A percentile compares a stretch with the other conserved stretches of the same genome.
These are phyloP conservation scores for Lagria hirta DNA, from an alignment of 2,888 invertebrate species.

Conservation along the genomic window DNA sequence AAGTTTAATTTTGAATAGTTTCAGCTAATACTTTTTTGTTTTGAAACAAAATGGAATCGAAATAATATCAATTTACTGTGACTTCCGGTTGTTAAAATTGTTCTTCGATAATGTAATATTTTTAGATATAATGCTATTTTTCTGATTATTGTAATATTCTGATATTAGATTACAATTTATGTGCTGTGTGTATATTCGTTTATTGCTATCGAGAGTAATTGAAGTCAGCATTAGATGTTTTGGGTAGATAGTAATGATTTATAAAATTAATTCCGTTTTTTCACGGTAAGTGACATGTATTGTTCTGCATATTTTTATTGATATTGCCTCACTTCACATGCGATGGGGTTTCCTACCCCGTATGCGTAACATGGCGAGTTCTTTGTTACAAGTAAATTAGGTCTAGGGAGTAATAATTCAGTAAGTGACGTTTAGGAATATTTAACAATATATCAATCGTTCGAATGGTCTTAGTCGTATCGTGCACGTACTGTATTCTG, in stretches of 20 bases:
- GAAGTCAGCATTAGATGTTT: constrained; percentile 9
- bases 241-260: constrained; percentile 10
- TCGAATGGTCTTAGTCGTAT: constrained; percentile 18
- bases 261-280: constrained; percentile 15
- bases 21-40: no score
- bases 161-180: no score
- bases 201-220: constrained; percentile 6
- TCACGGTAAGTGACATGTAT: constrained; percentile 9
- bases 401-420: constrained; percentile 24
- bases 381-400: constrained; percentile 19
- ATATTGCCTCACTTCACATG: constrained; percentile 10
- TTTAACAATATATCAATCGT: constrained; percentile 29
- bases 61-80: no score
- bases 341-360: constrained; percentile 6
- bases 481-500: constrained; percentile 25
- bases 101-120: no score
- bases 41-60: no score
- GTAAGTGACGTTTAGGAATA: constrained; percentile 24
- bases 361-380: constrained; percentile 9
- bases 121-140: no score
- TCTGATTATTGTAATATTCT: no score
- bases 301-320: constrained; percentile 19
- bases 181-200: no score
- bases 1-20: no score
- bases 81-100: no score